Base-by-base conservation (phyloP, 2,888 invertebrate genomes). In the Thymelicus acteon region DNA sequence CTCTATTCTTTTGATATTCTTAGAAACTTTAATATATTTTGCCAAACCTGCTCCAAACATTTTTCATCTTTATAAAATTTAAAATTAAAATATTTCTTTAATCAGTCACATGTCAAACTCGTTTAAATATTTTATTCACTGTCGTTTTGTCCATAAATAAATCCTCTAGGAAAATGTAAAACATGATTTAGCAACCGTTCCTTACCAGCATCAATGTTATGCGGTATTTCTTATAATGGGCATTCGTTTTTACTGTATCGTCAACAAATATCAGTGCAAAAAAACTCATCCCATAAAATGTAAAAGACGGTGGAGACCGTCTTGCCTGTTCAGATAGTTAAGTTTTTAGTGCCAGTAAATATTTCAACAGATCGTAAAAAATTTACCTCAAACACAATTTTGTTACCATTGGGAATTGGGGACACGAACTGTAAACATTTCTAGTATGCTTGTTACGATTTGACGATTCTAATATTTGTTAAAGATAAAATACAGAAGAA, bases 311-410 rank as follows among this genome's bases (percentile, higher is more conserved):
- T 31, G 3, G 3, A 31, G 31, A 15, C 39, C 40, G 10, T 40
- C 60, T 2, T 60, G 60, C 40, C 39, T n/a, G 60, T 60, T 60
- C 15, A n/a, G 15, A 60, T 60, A n/a, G 60, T 60, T 60, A 60
- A 40, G 40, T 40, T 60, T 60, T 15, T 60, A 40, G 60, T 39
- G 39, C 19, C 57, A 19, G 60, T 60, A 60, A 60, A 40, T 60
- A 60, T 60, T 40, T 60, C 60, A 60, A 40, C 60, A 40, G 60
- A 40, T 60, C 60, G 60, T 60, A 60, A 60, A 60, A 60, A 37
- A 54, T 6, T 12, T 37, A 13, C 31, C 37, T 37, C 13, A 31
- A 54, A 54, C 54, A 54, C 37, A 57, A 31, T 13, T 52, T 52
- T 52, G 15, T 24, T 40, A 60, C 40, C 7, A n/a, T 5, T 6